phyloP scores from a whole-genome alignment of 2,888 invertebrate species.

The Drosophila putrida region DNA sequence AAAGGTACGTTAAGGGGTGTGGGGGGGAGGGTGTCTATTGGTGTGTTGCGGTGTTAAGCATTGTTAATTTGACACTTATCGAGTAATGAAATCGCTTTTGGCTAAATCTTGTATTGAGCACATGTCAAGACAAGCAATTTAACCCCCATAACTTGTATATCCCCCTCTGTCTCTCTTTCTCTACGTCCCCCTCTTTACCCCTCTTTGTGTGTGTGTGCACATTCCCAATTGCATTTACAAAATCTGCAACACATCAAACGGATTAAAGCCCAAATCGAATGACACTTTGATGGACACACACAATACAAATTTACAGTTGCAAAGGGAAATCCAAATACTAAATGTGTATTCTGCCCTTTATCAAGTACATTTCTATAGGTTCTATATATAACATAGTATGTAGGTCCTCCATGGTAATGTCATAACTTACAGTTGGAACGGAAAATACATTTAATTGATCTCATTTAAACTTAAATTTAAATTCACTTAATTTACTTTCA shows the following conservation, averaged over 20 bases:
- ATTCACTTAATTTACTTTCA: too few species aligned
- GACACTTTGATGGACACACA: slow-evolving; percentile 7
- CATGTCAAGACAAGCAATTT: slow-evolving; percentile 8
- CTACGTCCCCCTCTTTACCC: neutral
- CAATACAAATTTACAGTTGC: slow-evolving; percentile 5
- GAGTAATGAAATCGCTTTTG: slow-evolving; percentile 27
- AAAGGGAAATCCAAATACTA: neutral
- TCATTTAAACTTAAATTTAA: too few species aligned
- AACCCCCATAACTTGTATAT: slow-evolving; percentile 7
- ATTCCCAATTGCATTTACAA: neutral
- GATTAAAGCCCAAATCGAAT: slow-evolving; percentile 2
- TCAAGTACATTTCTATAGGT: neutral
- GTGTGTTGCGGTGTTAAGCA: slow-evolving; percentile 27
- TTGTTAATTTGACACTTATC: slow-evolving; percentile 45
- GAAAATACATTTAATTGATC: too few species aligned
- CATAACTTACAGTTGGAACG: too few species aligned
- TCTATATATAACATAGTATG: neutral
- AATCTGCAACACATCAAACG: neutral
- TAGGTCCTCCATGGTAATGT: slow-evolving; percentile 2
- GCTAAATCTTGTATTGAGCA: slow-evolving; percentile 3
- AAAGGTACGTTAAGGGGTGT: neutral
- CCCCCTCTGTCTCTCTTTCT: neutral
- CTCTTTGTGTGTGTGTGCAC: neutral
- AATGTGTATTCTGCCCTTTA: neutral
- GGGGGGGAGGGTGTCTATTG: slow-evolving; percentile 11